phyloP scores from a whole-genome alignment of 35 echinoderm and acorn worm genomes.

The Hemicentrotus pulcherrimus region DNA sequence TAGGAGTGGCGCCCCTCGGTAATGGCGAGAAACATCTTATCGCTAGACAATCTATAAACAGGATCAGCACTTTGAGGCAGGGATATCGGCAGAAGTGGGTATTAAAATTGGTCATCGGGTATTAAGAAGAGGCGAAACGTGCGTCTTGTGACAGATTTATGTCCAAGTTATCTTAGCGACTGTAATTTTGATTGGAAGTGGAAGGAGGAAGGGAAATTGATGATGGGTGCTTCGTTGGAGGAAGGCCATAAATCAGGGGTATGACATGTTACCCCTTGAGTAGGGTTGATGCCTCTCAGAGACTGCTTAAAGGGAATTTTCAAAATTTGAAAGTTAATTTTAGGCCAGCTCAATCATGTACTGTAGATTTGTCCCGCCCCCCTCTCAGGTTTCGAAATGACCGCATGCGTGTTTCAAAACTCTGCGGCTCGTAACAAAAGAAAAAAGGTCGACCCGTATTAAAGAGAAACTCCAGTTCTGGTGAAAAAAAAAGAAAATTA shows the following conservation, averaged over 20 bases:
- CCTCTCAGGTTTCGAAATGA: too few relatives aligned
- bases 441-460: too few relatives aligned
- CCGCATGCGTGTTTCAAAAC: too few relatives aligned
- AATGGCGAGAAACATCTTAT: too few relatives aligned
- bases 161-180: neutral
- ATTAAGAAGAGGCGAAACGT: neutral
- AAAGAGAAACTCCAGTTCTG: too few relatives aligned
- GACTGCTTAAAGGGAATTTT: neutral
- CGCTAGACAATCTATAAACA: neutral
- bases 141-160: neutral
- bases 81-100: neutral
- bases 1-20: too few relatives aligned
- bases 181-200: neutral
- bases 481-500: too few relatives aligned
- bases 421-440: too few relatives aligned
- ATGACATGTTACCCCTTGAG: neutral
- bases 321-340: too few relatives aligned
- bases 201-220: neutral
- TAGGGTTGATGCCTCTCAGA: neutral
- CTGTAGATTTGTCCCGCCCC: too few relatives aligned
- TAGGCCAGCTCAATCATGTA: too few relatives aligned
- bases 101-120: constrained; percentile 18
- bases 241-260: neutral
- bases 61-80: neutral
- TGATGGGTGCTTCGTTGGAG: neutral